Conservation (phyloP, 2,113 vertebrate species). For the Fregata magnificens region DNA sequence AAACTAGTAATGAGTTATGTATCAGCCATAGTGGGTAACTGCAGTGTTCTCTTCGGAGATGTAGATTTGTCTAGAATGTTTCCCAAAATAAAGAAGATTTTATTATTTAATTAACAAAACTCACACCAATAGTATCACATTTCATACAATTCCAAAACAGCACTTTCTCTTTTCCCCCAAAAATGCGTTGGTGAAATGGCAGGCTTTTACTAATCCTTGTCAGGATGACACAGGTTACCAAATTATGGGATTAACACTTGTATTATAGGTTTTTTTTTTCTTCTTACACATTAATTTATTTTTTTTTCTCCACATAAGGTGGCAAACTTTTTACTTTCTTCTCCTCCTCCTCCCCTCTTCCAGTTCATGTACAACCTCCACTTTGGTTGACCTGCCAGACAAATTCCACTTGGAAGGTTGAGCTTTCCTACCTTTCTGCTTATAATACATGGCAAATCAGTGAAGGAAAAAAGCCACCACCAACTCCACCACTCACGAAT, state of each 20-base stretch:
- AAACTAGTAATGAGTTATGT: not conserved
- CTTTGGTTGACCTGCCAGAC: not conserved
- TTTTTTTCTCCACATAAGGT: not conserved
- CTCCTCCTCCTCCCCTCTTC: not conserved
- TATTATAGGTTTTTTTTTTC: not conserved
- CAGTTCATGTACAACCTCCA: not conserved
- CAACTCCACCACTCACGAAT: not conserved
- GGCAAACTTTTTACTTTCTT: not conserved
- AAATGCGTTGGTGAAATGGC: not conserved
- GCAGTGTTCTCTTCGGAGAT: not conserved
- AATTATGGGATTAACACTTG: accelerated
- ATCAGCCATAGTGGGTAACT: not conserved
- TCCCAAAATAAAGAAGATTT: not conserved
- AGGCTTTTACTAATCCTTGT: not conserved
- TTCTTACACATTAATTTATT: not conserved
- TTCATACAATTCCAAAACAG: not conserved
- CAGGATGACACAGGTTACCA: not conserved
- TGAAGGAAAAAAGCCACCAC: not conserved
- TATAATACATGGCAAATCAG: not conserved
- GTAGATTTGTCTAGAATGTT: not conserved
- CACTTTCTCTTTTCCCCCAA: not conserved
- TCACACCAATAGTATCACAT: not conserved
- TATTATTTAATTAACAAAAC: not conserved
- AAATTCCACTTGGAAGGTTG: not conserved
- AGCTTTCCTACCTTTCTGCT: not conserved